Percentiles rank a stretch among this genome's conserved stretches.
These are phyloP conservation scores for Gymnodraco acuticeps DNA, from an alignment of 2,797 vertebrate genomes.

Conservation along the genomic window DNA sequence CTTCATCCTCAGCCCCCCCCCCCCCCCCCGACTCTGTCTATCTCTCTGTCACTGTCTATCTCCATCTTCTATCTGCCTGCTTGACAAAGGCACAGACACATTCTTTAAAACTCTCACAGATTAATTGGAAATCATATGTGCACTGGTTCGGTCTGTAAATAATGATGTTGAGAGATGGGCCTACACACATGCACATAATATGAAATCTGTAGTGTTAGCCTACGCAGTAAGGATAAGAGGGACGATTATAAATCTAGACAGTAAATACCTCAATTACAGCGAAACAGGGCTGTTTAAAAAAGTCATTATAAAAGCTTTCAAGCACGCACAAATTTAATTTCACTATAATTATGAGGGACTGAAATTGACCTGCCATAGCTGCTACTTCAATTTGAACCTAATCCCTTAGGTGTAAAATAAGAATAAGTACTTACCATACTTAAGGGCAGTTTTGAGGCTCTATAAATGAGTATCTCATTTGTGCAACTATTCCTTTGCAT, in stretches of 20 bases:
- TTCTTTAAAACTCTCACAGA: slow-evolving; percentile 8
- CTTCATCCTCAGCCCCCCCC: neutral
- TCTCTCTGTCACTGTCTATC: neutral
- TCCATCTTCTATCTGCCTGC: slow-evolving; percentile 3
- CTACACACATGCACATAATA: neutral
- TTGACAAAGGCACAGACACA: slow-evolving; percentile 13
- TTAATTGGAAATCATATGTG: slow-evolving; percentile 20
- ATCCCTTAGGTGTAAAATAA: neutral
- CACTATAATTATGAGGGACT: neutral
- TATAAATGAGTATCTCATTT: neutral
- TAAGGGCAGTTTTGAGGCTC: neutral
- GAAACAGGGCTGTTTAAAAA: neutral
- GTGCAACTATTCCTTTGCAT: neutral
- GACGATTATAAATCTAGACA: neutral
- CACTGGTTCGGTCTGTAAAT: slow-evolving; percentile 1
- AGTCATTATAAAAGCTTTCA: neutral
- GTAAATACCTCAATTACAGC: neutral
- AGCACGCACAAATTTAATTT: neutral
- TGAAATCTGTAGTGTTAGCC: neutral
- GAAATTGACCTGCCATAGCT: neutral
- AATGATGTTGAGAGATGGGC: slow-evolving; percentile 2
- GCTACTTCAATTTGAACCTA: neutral
- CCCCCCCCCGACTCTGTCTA: neutral
- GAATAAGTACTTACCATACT: neutral
- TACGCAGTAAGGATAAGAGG: neutral